These are phyloP conservation scores for Cerastoderma edule DNA, from an alignment of 2,888 invertebrate genomes.

Conservation along the genomic window DNA sequence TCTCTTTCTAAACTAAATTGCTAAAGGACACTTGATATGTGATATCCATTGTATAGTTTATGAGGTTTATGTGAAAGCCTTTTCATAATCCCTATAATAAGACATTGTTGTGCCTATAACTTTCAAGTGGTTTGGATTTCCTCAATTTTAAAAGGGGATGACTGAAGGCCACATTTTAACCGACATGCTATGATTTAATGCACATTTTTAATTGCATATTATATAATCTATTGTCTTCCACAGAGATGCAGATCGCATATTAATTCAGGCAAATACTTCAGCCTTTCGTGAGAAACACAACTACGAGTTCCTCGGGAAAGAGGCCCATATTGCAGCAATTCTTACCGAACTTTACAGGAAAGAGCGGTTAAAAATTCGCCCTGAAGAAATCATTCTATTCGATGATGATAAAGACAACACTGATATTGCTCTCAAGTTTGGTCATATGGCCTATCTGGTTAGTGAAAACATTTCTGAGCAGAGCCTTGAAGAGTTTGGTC, in stretches of 20 bases:
- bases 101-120: too few species aligned
- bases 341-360: slow-evolving; percentile 73
- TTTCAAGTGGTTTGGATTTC: too few species aligned
- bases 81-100: too few species aligned
- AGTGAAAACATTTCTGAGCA: slow-evolving; percentile 65
- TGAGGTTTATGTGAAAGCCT: too few species aligned
- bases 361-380: slow-evolving; percentile 69
- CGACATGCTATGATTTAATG: neutral
- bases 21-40: too few species aligned
- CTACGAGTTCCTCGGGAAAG: slow-evolving; percentile 72
- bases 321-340: slow-evolving; percentile 77
- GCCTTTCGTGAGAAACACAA: slow-evolving; percentile 73
- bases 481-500: slow-evolving; percentile 61
- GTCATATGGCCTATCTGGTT: slow-evolving; percentile 74
- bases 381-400: slow-evolving; percentile 74
- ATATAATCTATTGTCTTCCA: slow-evolving; percentile 31
- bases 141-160: too few species aligned
- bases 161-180: too few species aligned
- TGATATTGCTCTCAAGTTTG: slow-evolving; percentile 75
- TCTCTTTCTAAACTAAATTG: too few species aligned
- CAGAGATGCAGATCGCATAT: slow-evolving; percentile 73
- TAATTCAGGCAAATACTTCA: slow-evolving; percentile 76
- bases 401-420: slow-evolving; percentile 78
- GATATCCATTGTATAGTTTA: too few species aligned
- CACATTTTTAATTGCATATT: neutral